Conservation (phyloP, 2,113 vertebrate species). For the Rallus limicola region DNA sequence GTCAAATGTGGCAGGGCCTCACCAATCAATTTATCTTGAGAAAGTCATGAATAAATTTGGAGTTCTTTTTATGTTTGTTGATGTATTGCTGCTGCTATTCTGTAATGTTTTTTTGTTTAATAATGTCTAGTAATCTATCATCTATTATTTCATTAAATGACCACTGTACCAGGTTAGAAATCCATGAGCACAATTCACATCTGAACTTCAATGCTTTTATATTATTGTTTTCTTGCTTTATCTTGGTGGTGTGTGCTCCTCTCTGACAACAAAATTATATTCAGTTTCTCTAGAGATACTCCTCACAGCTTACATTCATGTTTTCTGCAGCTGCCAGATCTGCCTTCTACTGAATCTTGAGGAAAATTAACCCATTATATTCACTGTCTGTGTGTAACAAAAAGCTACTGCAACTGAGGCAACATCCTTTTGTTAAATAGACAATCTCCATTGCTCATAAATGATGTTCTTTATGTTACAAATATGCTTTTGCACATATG, state of each 20-base stretch:
- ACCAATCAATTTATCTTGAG: not conserved
- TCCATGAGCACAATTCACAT: not conserved
- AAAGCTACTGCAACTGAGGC: not conserved
- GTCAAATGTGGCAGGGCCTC: no score
- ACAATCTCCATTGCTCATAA: not conserved
- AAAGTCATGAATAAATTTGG: not conserved
- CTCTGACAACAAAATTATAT: constrained; percentile 23
- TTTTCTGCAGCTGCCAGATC: constrained; percentile 1
- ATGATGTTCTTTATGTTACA: not conserved
- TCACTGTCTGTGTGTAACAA: not conserved
- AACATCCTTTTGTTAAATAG: not conserved
- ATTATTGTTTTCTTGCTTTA: not conserved
- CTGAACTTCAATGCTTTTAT: not conserved
- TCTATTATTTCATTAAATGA: not conserved
- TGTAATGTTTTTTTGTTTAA: not conserved
- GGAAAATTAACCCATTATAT: not conserved
- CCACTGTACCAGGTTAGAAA: not conserved
- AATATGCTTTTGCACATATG: not conserved
- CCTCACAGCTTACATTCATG: not conserved
- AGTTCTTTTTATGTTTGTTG: not conserved
- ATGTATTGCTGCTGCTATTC: not conserved
- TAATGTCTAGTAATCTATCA: not conserved
- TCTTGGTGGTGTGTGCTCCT: not conserved
- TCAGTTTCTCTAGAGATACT: not conserved
- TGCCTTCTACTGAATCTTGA: not conserved